These are phyloP conservation scores for Nanorana parkeri DNA, from an alignment of 2,113 vertebrate genomes.

Conservation along the genomic window DNA sequence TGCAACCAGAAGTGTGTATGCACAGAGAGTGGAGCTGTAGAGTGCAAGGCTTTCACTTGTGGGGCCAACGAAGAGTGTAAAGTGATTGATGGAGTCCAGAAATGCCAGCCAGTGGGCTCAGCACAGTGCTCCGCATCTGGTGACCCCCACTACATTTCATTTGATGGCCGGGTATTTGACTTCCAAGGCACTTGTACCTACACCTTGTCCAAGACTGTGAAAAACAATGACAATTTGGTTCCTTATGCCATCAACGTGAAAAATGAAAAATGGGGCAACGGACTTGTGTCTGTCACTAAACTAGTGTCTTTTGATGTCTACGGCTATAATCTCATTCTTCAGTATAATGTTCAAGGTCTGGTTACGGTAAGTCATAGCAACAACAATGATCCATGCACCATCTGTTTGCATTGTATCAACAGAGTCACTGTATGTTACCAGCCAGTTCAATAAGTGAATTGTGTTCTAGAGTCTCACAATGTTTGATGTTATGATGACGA, in stretches of 20 bases:
- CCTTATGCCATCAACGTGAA: slow-evolving; percentile 55
- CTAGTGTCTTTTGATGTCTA: slow-evolving; percentile 60
- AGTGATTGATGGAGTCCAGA: slow-evolving; percentile 57
- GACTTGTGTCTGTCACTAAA: slow-evolving; percentile 32
- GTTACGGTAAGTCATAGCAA: slow-evolving; percentile 58
- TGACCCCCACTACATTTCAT: slow-evolving; percentile 60
- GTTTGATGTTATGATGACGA: too few species aligned
- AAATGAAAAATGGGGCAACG: slow-evolving; percentile 46
- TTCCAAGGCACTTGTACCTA: slow-evolving; percentile 65
- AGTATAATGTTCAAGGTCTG: slow-evolving; percentile 49
- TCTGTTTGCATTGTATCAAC: too few species aligned
- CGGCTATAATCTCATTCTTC: slow-evolving; percentile 57
- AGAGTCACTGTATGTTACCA: too few species aligned
- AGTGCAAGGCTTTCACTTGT: slow-evolving; percentile 59
- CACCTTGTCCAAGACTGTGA: slow-evolving; percentile 57
- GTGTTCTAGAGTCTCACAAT: too few species aligned
- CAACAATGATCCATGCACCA: too few species aligned
- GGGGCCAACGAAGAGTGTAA: slow-evolving; percentile 57
- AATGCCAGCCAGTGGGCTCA: slow-evolving; percentile 56
- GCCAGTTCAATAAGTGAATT: too few species aligned
- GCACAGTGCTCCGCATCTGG: slow-evolving; percentile 59
- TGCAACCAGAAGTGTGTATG: slow-evolving; percentile 62
- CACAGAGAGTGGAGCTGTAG: slow-evolving; percentile 45
- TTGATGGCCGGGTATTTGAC: slow-evolving; percentile 61
- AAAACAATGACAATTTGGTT: not conserved